These are phyloP conservation scores for Fragum fragum DNA, from an alignment of 2,888 invertebrate species.

Conservation along the genomic window DNA sequence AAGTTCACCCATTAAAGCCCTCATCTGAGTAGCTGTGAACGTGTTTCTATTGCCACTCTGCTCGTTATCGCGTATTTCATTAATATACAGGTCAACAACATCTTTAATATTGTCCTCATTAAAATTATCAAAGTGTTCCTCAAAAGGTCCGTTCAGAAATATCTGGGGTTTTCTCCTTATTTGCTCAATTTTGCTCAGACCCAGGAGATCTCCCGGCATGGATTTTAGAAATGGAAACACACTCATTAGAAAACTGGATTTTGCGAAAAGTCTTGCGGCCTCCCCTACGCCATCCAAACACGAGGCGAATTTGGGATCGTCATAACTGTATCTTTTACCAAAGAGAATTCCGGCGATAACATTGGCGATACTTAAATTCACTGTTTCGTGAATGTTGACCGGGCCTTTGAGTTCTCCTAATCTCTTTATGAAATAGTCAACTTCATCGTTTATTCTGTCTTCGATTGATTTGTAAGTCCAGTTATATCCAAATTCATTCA, in stretches of 20 bases:
- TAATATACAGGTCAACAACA: slow-evolving; percentile 52
- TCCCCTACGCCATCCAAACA: slow-evolving; percentile 56
- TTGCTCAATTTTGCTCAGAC: slow-evolving; percentile 48
- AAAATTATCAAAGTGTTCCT: slow-evolving; percentile 34
- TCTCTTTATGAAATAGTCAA: slow-evolving; percentile 37
- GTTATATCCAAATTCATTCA: slow-evolving; percentile 61
- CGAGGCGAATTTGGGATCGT: slow-evolving; percentile 46
- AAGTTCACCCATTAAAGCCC: slow-evolving; percentile 60
- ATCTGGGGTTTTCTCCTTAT: slow-evolving; percentile 48
- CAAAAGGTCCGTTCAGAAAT: slow-evolving; percentile 43
- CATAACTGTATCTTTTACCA: slow-evolving; percentile 57
- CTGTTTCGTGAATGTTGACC: slow-evolving; percentile 42
- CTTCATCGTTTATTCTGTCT: slow-evolving; percentile 63
- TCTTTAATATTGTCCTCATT: slow-evolving; percentile 36
- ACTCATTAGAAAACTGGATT: slow-evolving; percentile 50
- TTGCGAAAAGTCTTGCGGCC: slow-evolving; percentile 47
- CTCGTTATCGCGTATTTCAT: slow-evolving; percentile 37
- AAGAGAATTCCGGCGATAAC: slow-evolving; percentile 60
- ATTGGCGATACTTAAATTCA: slow-evolving; percentile 58
- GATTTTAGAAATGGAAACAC: slow-evolving; percentile 46
- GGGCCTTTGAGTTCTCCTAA: slow-evolving; percentile 34
- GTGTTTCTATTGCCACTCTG: slow-evolving; percentile 22
- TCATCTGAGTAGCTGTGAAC: slow-evolving; percentile 47
- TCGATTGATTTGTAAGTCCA: slow-evolving; percentile 54
- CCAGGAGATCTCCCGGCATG: slow-evolving; percentile 51